A percentile compares a stretch with the other conserved stretches of the same genome.
phyloP scores from a whole-genome alignment of 53 echinoderm and acorn worm genomes.

The Hippasteria phrygiana region DNA sequence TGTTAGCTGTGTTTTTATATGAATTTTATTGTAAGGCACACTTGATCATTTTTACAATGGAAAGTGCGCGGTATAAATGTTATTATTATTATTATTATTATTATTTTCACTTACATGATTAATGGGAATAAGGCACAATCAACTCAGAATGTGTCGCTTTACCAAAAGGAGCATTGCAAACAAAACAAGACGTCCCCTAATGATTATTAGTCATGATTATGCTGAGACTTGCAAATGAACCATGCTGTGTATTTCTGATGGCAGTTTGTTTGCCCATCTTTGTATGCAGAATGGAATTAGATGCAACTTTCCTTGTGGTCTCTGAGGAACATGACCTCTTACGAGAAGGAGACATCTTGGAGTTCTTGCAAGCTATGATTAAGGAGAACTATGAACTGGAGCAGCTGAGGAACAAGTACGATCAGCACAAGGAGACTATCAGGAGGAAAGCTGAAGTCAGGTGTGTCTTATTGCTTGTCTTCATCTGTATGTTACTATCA shows the following conservation, averaged over 20 bases:
- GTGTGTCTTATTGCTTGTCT: constrained; percentile 48
- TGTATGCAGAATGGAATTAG: constrained; percentile 75
- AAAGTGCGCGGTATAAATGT: too few relatives aligned
- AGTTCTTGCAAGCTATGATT: constrained; percentile 70
- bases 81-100: too few relatives aligned
- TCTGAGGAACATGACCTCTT: constrained; percentile 76
- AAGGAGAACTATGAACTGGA: constrained; percentile 74
- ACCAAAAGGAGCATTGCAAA: too few relatives aligned
- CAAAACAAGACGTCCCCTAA: too few relatives aligned
- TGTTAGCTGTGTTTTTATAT: too few relatives aligned
- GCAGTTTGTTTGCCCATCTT: not conserved
- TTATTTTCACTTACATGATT: too few relatives aligned
- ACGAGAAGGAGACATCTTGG: constrained; percentile 75
- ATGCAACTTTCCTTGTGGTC: constrained; percentile 76
- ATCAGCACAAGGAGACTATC: constrained; percentile 70
- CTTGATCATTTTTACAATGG: too few relatives aligned
- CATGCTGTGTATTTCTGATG: too few relatives aligned
- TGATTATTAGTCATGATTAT: not conserved
- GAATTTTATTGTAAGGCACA: too few relatives aligned
- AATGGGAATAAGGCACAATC: too few relatives aligned
- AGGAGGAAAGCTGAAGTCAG: constrained; percentile 61
- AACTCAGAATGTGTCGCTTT: too few relatives aligned
- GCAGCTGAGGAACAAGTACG: constrained; percentile 72
- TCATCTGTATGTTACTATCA: too few relatives aligned
- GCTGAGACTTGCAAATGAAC: not conserved